These are phyloP conservation scores for Ceratosolen fusciceps DNA, from an alignment of 1,140 invertebrate species.

Conservation along the genomic window DNA sequence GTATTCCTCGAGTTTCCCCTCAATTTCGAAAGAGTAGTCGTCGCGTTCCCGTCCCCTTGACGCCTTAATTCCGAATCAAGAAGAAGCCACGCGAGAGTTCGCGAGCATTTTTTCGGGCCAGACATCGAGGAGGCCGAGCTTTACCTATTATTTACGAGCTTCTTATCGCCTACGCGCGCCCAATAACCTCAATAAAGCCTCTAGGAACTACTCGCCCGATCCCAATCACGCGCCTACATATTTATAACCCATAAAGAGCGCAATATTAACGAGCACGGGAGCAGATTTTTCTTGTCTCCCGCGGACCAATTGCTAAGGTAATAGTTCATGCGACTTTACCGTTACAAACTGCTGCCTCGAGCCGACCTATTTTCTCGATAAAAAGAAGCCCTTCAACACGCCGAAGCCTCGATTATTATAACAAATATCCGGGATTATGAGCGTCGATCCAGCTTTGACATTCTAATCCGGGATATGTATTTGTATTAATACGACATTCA, in stretches of 20 bases:
- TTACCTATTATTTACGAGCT: not conserved
- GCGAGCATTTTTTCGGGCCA: not conserved
- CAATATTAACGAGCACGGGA: not conserved
- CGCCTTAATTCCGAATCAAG: not conserved
- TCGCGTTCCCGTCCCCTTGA: not conserved
- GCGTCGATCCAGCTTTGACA: no score
- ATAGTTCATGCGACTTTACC: not conserved
- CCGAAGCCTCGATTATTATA: not conserved
- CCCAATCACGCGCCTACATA: not conserved
- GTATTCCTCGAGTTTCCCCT: slow-evolving; percentile 4
- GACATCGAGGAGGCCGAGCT: not conserved
- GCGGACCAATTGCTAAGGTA: not conserved
- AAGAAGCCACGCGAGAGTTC: not conserved
- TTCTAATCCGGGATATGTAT: no score
- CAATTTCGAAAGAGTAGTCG: slow-evolving; percentile 15
- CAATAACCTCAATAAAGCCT: not conserved
- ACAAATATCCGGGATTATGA: not conserved
- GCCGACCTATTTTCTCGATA: not conserved
- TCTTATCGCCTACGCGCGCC: not conserved
- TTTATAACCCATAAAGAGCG: not conserved
- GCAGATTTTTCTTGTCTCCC: not conserved
- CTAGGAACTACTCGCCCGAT: not conserved
- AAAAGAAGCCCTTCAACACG: not conserved
- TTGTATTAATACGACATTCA: no score
- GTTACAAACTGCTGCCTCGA: not conserved